phyloP scores from a whole-genome alignment of 1,140 invertebrate species.

The Trichomalopsis sarcophagae region DNA sequence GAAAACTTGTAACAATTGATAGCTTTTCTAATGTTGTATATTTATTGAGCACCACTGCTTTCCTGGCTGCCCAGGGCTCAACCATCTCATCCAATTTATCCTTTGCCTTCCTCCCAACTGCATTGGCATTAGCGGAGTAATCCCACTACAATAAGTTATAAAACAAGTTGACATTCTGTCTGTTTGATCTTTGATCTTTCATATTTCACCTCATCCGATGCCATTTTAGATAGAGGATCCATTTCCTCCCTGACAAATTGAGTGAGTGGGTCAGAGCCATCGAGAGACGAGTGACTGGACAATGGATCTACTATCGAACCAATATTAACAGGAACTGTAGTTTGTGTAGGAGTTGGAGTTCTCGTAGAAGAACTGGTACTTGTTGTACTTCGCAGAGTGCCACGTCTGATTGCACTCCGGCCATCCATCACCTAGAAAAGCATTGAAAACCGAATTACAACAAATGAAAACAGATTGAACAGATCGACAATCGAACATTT shows the following conservation, averaged over 20 bases:
- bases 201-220: constrained; percentile 77
- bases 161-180: constrained; percentile 48
- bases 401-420: constrained; percentile 69
- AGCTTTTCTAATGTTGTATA: constrained; percentile 95
- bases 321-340: constrained; percentile 73
- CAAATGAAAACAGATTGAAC: constrained; percentile 23
- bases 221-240: constrained; percentile 81
- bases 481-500: constrained; percentile 14
- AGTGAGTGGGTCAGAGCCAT: constrained; percentile 84
- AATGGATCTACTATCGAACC: constrained; percentile 74
- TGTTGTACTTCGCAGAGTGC: constrained; percentile 70
- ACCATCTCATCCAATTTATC: constrained; percentile 75
- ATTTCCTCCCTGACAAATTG: constrained; percentile 81
- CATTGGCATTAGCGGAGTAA: constrained; percentile 65
- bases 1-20: constrained; percentile 91
- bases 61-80: constrained; percentile 85
- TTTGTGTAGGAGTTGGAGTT: constrained; percentile 73
- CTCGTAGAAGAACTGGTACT: constrained; percentile 73
- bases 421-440: constrained; percentile 72
- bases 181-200: background rate
- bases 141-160: constrained; percentile 68
- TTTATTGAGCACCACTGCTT: constrained; percentile 85
- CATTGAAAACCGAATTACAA: constrained; percentile 29
- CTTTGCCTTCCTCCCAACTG: constrained; percentile 70
- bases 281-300: constrained; percentile 75